These are phyloP conservation scores for Tachina lurida DNA, from an alignment of 2,888 invertebrate species.

Conservation along the genomic window DNA sequence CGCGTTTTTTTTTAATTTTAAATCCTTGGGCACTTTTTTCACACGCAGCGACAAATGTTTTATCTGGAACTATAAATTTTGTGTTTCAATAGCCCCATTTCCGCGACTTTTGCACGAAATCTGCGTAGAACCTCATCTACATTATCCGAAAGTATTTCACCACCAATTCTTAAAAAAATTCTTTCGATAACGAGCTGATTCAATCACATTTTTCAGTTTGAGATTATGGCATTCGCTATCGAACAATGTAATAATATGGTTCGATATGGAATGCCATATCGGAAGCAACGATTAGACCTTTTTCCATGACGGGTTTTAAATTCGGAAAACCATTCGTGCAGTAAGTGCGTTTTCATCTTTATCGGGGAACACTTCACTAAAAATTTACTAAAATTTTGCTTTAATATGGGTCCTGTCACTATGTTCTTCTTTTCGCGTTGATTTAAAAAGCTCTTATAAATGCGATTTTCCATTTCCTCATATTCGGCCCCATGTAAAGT, in stretches of 20 bases:
- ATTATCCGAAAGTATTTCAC: constrained; percentile 1
- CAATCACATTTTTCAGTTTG: too few species aligned
- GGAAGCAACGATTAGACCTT: too few species aligned
- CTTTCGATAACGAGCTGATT: too few species aligned
- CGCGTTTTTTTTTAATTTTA: constrained; percentile 5
- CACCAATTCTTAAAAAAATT: constrained; percentile 20
- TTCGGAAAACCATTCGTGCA: constrained; percentile 29
- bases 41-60: not conserved
- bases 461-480: constrained; percentile 25
- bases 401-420: constrained; percentile 25
- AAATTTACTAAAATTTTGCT: too few species aligned
- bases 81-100: not conserved
- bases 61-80: too few species aligned
- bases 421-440: constrained; percentile 31
- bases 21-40: constrained; percentile 19
- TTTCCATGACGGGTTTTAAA: constrained; percentile 23
- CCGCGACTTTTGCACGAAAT: constrained; percentile 19
- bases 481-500: constrained; percentile 25
- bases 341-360: constrained; percentile 24
- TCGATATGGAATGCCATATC: too few species aligned
- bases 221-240: too few species aligned
- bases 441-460: constrained; percentile 28
- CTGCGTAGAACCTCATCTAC: not conserved
- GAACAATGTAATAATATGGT: too few species aligned
- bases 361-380: too few species aligned